phyloP scores from a whole-genome alignment of 1,140 invertebrate genomes.

The Parasteatoda tepidariorum region DNA sequence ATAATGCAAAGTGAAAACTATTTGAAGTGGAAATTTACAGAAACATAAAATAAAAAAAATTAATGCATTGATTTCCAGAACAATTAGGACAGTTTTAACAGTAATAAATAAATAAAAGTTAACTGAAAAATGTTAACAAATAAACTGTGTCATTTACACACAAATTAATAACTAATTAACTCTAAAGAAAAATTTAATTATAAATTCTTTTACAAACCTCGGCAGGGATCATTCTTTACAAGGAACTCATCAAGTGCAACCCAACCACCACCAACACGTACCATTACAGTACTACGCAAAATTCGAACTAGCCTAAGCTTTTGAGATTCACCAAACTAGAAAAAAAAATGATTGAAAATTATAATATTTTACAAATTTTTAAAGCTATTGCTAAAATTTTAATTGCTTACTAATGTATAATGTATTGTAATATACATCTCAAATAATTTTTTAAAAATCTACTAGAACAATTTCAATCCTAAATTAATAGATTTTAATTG shows the following conservation, averaged over 20 bases:
- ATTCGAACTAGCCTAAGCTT: constrained; percentile 97
- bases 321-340: constrained; percentile 97
- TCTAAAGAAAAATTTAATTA: not conserved
- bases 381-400: not conserved
- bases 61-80: too few species aligned
- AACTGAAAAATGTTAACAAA: too few species aligned
- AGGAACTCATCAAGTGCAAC: constrained; percentile 98
- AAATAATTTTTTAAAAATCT: too few species aligned
- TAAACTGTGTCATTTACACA: too few species aligned
- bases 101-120: too few species aligned
- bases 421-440: not conserved
- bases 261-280: constrained; percentile 99
- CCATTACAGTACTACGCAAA: constrained; percentile 98
- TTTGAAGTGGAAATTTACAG: too few species aligned
- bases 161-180: not conserved
- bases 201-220: constrained; percentile 89
- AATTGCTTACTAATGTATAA: not conserved
- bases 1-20: too few species aligned
- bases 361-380: not conserved
- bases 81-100: too few species aligned
- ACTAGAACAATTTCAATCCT: too few species aligned
- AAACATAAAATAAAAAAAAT: too few species aligned
- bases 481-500: too few species aligned
- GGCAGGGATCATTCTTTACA: constrained; percentile 98
- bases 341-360: constrained; percentile 2